Percentiles rank a stretch among this genome's conserved stretches.
Evolutionary conservation across 2,113 vertebrate genomes (phyloP).

Genomic region (Chlorodrepanis virens): DNA sequence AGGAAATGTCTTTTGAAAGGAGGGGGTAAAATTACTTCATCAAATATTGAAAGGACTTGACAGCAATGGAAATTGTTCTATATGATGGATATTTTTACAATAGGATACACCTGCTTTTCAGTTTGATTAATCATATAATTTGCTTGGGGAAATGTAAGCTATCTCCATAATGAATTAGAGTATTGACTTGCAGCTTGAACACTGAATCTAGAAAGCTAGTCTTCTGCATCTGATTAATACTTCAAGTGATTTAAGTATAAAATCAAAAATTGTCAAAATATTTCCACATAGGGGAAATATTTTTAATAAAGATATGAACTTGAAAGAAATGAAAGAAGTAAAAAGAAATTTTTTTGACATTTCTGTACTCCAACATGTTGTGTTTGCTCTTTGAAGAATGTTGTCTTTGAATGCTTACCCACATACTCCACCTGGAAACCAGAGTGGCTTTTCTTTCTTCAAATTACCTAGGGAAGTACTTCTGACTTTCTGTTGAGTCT

Average conservation of each 20-base stretch:
- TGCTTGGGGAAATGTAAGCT: conserved; percentile 51
- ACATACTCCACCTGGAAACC: conserved; percentile 4
- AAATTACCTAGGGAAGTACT: background rate
- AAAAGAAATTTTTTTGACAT: background rate
- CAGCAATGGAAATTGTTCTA: conserved; percentile 74
- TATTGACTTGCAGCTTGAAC: conserved; percentile 24
- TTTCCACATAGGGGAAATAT: background rate
- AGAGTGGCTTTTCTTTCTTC: background rate
- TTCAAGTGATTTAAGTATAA: conserved; percentile 19
- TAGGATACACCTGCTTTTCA: conserved; percentile 61
- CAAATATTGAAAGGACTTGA: conserved; percentile 80
- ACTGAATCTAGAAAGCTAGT: conserved; percentile 61
- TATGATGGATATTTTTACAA: conserved; percentile 67
- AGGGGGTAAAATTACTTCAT: conserved; percentile 80
- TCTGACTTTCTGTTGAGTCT: background rate
- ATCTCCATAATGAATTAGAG: conserved; percentile 34
- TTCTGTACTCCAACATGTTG: background rate
- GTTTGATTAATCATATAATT: conserved; percentile 66
- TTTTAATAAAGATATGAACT: conserved; percentile 9
- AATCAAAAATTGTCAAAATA: conserved; percentile 7
- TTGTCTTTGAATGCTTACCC: background rate
- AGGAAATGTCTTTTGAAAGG: conserved; percentile 84
- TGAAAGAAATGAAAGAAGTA: background rate
- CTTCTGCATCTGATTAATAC: conserved; percentile 32
- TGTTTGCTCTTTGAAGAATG: conserved; percentile 33